A percentile compares a stretch with the other conserved stretches of the same genome.
These are phyloP conservation scores for Drosophila kepulauana DNA, from an alignment of 1,140 invertebrate genomes.

Conservation along the genomic window DNA sequence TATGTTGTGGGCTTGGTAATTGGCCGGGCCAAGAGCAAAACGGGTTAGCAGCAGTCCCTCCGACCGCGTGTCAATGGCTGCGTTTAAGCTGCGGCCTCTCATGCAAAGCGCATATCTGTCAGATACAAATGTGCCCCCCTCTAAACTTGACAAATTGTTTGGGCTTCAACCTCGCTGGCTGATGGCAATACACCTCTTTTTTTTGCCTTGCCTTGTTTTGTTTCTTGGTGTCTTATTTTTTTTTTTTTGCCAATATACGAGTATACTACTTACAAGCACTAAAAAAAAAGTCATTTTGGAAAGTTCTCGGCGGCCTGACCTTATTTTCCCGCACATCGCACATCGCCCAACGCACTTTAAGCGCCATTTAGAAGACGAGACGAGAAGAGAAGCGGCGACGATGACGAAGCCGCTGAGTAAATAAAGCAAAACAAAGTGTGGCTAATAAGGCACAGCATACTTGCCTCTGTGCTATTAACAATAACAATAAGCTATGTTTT, in stretches of 20 bases:
- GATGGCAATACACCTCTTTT: slow-evolving; percentile 39
- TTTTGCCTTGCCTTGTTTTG: slow-evolving; percentile 2
- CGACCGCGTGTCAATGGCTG: slow-evolving; percentile 57
- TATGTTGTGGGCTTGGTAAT: slow-evolving; percentile 73
- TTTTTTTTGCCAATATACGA: slow-evolving; percentile 45
- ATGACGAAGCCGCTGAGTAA: slow-evolving; percentile 52
- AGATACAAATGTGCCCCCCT: slow-evolving; percentile 66
- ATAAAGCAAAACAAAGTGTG: slow-evolving; percentile 62
- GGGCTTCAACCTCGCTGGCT: slow-evolving; percentile 31
- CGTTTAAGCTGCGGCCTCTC: slow-evolving; percentile 42
- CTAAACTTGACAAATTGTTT: slow-evolving; percentile 78
- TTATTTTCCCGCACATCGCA: slow-evolving; percentile 57
- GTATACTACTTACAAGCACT: slow-evolving; percentile 28
- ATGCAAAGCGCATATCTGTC: slow-evolving; percentile 59
- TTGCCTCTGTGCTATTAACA: slow-evolving; percentile 41
- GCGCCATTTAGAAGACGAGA: slow-evolving; percentile 45
- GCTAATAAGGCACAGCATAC: slow-evolving; percentile 68
- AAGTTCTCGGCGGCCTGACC: slow-evolving; percentile 71
- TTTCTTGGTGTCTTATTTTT: slow-evolving; percentile 10
- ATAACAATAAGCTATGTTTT: slow-evolving; percentile 13
- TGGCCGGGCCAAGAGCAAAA: slow-evolving; percentile 63
- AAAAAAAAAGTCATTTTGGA: slow-evolving; percentile 63
- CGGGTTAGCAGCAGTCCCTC: slow-evolving; percentile 58
- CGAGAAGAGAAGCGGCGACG: not conserved
- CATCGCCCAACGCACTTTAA: slow-evolving; percentile 36